Percentiles rank a stretch among this genome's conserved stretches.
These are phyloP conservation scores for Eustalomyia histrio DNA, from an alignment of 2,888 invertebrate genomes.

Conservation along the genomic window DNA sequence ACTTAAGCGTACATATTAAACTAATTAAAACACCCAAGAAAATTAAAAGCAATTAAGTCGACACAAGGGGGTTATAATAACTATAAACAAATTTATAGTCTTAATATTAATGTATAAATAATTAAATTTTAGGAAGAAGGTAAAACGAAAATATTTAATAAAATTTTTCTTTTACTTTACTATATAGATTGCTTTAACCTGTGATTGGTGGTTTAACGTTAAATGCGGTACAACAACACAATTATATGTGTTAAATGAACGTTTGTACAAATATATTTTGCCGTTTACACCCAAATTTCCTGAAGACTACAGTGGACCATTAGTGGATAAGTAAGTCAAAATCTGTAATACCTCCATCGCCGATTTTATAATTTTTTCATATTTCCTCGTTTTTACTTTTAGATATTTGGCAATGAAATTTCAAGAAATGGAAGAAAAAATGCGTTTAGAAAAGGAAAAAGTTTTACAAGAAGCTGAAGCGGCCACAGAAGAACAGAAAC, in stretches of 20 bases:
- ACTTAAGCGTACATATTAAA: conserved; percentile 42
- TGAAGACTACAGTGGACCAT: conserved; percentile 92
- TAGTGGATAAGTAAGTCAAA: conserved; percentile 87
- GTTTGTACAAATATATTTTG: conserved; percentile 92
- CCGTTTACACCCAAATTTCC: conserved; percentile 93
- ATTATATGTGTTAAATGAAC: conserved; percentile 92
- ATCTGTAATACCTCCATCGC: background rate
- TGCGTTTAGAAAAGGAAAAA: conserved; percentile 85
- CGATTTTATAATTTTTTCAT: background rate
- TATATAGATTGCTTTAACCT: conserved; percentile 86
- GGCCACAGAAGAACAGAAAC: conserved; percentile 56
- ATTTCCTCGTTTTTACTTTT: background rate
- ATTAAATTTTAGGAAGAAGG: conserved; percentile 31
- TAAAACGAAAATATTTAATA: conserved; percentile 35
- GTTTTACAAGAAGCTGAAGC: conserved; percentile 75
- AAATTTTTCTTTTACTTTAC: conserved; percentile 7
- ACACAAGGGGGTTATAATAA: conserved; percentile 27
- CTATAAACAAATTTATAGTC: conserved; percentile 49
- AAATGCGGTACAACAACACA: conserved; percentile 91
- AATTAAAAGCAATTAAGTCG: conserved; percentile 57
- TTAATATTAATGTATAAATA: conserved; percentile 49
- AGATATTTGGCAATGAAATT: conserved; percentile 91
- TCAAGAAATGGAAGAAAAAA: conserved; percentile 91
- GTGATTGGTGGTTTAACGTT: conserved; percentile 97
- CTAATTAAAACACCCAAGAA: conserved; percentile 61